Percentiles rank a stretch among this genome's conserved stretches.
Conservation (phyloP, 2,113 vertebrate genomes). For the Psilopsiagon aurifrons region DNA sequence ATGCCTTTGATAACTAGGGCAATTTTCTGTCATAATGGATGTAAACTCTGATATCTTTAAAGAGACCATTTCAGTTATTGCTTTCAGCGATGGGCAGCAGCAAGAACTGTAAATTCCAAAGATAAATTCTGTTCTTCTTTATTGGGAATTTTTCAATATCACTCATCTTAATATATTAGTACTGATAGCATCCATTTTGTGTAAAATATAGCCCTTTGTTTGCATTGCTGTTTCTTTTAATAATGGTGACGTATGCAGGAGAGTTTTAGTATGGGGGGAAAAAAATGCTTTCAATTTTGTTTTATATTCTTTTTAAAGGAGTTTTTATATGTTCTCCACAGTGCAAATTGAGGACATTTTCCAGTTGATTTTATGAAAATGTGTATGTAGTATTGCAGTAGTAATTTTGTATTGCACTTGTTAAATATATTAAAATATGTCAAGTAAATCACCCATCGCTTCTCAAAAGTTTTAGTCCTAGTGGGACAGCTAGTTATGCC, state of each 20-base stretch:
- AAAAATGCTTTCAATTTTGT: not conserved
- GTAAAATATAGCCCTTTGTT: not conserved
- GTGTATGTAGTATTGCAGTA: not conserved
- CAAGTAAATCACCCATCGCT: not conserved
- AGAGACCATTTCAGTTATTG: not conserved
- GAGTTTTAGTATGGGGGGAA: not conserved
- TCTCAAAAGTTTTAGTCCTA: not conserved
- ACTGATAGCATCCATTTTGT: not conserved
- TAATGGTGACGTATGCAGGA: not conserved
- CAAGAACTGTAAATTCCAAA: not conserved
- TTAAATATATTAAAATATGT: conserved; percentile 49
- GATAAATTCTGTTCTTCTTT: not conserved
- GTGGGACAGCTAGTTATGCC: not conserved
- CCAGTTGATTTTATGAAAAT: conserved; percentile 40
- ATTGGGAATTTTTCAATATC: not conserved
- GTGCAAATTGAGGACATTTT: not conserved
- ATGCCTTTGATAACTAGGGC: not conserved
- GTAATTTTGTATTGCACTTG: conserved; percentile 30
- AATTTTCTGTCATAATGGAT: not conserved
- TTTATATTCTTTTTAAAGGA: not conserved
- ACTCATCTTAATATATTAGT: not conserved
- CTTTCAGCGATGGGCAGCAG: not conserved
- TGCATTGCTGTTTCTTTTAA: not conserved
- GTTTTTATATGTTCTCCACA: not conserved
- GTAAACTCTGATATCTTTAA: not conserved